These are phyloP conservation scores for Podarcis cretensis DNA, from an alignment of 2,113 vertebrate species.

Conservation along the genomic window DNA sequence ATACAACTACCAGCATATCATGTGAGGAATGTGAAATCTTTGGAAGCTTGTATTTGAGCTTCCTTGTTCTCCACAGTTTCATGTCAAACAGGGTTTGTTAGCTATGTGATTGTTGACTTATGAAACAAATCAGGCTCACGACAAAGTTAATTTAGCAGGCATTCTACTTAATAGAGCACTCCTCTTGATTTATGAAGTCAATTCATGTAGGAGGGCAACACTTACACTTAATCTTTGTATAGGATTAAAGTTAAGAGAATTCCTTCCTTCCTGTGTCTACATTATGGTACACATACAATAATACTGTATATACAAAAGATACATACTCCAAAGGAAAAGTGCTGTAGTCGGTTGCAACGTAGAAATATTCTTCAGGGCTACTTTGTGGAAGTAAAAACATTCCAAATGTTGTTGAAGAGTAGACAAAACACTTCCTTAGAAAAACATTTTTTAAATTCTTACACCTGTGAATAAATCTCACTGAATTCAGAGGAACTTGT, in stretches of 20 bases:
- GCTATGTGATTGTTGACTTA: neutral
- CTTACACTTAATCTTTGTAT: neutral
- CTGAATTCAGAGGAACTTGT: neutral
- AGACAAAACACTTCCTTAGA: conserved; percentile 6
- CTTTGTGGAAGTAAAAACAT: too few relatives aligned
- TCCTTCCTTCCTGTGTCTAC: conserved; percentile 9
- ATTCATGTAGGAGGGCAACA: neutral
- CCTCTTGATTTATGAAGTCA: neutral
- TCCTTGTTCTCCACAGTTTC: neutral
- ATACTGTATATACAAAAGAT: neutral
- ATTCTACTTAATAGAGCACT: neutral
- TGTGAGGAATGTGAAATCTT: neutral
- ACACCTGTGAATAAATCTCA: neutral
- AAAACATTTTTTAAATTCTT: neutral
- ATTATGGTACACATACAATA: neutral
- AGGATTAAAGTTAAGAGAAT: neutral
- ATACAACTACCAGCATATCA: neutral
- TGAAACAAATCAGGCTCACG: neutral
- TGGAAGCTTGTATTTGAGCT: neutral
- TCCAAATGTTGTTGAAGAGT: neutral
- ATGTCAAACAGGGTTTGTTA: neutral
- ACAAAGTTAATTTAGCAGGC: neutral
- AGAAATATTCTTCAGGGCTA: neutral
- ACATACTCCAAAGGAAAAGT: neutral
- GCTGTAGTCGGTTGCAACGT: neutral